Conservation (phyloP, 2,888 invertebrate species). For the Pyrrhia umbra region DNA sequence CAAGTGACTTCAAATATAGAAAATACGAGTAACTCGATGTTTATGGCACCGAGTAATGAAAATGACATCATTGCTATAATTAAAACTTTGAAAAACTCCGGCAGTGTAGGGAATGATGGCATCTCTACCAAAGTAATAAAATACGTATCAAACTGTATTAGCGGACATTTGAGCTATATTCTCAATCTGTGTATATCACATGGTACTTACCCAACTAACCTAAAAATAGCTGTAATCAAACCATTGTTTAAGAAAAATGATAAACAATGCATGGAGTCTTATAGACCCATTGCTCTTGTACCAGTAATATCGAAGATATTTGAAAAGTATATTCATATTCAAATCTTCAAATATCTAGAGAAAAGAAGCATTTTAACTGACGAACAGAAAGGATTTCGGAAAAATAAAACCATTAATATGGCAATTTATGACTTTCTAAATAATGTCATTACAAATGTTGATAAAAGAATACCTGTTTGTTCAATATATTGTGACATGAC, state of each 20-base stretch:
- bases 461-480: neutral
- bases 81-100: neutral
- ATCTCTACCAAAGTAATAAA: too few relatives aligned
- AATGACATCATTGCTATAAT: neutral
- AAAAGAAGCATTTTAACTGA: neutral
- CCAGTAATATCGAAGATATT: neutral
- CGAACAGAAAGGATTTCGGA: neutral
- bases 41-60: neutral
- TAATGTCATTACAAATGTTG: neutral
- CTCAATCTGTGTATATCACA: conserved; percentile 3
- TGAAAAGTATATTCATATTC: neutral
- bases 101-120: neutral
- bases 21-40: neutral
- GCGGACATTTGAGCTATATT: conserved; percentile 9
- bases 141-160: too few relatives aligned
- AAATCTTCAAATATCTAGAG: neutral
- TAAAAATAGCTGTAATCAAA: neutral
- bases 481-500: neutral
- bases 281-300: neutral
- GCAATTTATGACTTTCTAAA: neutral
- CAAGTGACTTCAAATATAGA: neutral
- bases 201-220: neutral
- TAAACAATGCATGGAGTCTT: neutral
- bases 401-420: neutral
- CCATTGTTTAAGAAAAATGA: neutral